A percentile compares a stretch with the other conserved stretches of the same genome.
Conservation (phyloP, 2,113 vertebrate species). For the Sakesphorus luctuosus region DNA sequence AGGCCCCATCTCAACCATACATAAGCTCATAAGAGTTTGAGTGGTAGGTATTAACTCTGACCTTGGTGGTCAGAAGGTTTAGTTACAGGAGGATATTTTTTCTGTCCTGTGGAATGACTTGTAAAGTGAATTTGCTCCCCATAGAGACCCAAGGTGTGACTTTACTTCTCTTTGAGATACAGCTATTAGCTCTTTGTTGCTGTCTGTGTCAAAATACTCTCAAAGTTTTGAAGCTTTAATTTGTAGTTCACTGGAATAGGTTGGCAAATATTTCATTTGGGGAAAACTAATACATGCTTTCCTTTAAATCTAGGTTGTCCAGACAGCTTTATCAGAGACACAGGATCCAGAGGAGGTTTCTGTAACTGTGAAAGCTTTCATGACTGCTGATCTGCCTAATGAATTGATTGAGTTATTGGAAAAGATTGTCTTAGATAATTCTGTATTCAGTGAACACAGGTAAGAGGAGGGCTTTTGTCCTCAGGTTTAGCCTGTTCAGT, state of each 20-base stretch:
- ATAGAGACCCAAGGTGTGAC: neutral
- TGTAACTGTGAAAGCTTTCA: constrained; percentile 91
- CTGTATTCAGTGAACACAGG: constrained; percentile 93
- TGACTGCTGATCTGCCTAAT: constrained; percentile 91
- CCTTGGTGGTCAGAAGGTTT: neutral
- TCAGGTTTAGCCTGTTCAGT: neutral
- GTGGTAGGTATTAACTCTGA: neutral
- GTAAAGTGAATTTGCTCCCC: neutral
- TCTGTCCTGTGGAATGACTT: neutral
- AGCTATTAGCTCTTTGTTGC: neutral
- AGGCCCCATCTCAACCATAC: neutral
- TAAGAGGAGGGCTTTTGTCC: constrained; percentile 38
- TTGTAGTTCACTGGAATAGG: neutral
- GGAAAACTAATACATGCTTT: neutral
- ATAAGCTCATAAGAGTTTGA: neutral
- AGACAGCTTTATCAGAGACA: constrained; percentile 91
- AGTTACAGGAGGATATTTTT: neutral
- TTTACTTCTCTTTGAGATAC: neutral
- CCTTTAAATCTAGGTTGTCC: constrained; percentile 84
- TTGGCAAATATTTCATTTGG: neutral
- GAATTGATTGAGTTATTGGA: constrained; percentile 91
- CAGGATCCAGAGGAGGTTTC: constrained; percentile 93
- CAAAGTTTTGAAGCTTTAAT: neutral
- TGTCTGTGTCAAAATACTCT: neutral
- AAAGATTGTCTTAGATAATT: constrained; percentile 93